phyloP scores from a whole-genome alignment of 2,888 invertebrate species.

The Copidosoma aretas region DNA sequence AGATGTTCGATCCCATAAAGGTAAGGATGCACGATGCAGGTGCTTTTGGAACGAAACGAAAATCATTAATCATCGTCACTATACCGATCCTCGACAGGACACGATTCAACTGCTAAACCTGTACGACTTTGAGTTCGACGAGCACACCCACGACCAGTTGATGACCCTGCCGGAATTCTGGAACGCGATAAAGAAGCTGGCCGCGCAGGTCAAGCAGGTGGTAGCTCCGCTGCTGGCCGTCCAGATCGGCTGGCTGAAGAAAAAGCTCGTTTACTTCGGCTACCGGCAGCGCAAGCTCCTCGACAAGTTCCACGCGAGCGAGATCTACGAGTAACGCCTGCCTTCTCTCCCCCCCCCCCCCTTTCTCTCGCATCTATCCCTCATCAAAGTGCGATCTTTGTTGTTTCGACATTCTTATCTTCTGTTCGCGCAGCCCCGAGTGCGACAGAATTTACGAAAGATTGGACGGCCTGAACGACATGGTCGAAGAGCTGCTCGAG shows the following conservation, averaged over 20 bases:
- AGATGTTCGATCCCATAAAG: constrained; percentile 88
- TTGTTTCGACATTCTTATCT: not conserved
- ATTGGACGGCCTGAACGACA: constrained; percentile 73
- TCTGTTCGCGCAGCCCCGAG: constrained; percentile 62
- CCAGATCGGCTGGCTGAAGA: constrained; percentile 86
- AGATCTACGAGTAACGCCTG: constrained; percentile 63
- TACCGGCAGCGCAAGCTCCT: constrained; percentile 79
- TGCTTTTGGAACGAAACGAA: not conserved
- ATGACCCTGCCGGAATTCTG: constrained; percentile 87
- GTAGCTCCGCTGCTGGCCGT: constrained; percentile 88
- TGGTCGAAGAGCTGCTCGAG: constrained; percentile 73
- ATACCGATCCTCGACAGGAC: constrained; percentile 60
- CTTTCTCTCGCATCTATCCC: not conserved
- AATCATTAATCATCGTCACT: not conserved
- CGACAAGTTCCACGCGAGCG: constrained; percentile 71
- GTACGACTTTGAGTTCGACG: constrained; percentile 87
- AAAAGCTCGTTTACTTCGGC: constrained; percentile 81
- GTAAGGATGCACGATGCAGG: constrained; percentile 43
- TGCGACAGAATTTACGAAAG: constrained; percentile 74
- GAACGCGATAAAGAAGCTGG: constrained; percentile 83
- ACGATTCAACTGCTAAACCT: constrained; percentile 83
- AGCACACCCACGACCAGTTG: constrained; percentile 68
- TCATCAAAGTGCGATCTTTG: not conserved
- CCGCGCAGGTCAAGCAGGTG: constrained; percentile 81
- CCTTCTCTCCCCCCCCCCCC: no score